Evolutionary conservation across 2,888 invertebrate genomes (phyloP), one percentile per base, ranked within the genome.

Genomic region (Malacosoma neustria): DNA sequence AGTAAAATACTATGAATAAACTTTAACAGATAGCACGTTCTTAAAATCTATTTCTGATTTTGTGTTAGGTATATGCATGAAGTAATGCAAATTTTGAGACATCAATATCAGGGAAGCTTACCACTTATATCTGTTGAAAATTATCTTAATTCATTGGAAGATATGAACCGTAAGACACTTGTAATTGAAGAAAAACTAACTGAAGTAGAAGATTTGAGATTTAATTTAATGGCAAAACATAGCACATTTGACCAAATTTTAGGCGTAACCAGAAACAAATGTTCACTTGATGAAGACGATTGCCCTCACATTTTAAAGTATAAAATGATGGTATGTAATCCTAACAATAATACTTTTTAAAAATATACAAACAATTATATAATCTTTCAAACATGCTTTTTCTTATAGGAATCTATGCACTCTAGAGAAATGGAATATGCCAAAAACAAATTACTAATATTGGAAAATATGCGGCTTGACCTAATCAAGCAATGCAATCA

Each of bases 51-150:
- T n/a, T n/a, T n/a, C n/a, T n/a, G n/a, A n/a, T n/a, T n/a, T n/a
- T n/a, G n/a, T n/a, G n/a, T n/a, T 43, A 87, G 86, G 45, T 79
- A 72, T 38, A 62, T 85, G 50, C 70, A 65, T 40, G 72, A 80
- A 49, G 55, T 80, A 29, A 53, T 85, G 54, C 72, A 80, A 55
- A 54, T 58, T 11, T 48, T 87, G 6, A 61, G 81, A 35, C 67
- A 74, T 38, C 84, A 87, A 48, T 87, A 87, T 50, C 75, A 81
- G 43, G 82, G 85, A 13, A 56, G 70, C 43, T 30, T 85, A 38
- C 86, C 87, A 3, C 40, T 77, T 3, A 51, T 59, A 15, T 71
- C 76, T 1, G 42, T 79, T 11, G 85, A 86, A 59, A 73, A 67
- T 37, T 80, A 74, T 55, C 36, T 75, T 1, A 70, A 71, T 35